Base-by-base conservation (phyloP, 2,888 invertebrate species). In the Tenthredo amoena region DNA sequence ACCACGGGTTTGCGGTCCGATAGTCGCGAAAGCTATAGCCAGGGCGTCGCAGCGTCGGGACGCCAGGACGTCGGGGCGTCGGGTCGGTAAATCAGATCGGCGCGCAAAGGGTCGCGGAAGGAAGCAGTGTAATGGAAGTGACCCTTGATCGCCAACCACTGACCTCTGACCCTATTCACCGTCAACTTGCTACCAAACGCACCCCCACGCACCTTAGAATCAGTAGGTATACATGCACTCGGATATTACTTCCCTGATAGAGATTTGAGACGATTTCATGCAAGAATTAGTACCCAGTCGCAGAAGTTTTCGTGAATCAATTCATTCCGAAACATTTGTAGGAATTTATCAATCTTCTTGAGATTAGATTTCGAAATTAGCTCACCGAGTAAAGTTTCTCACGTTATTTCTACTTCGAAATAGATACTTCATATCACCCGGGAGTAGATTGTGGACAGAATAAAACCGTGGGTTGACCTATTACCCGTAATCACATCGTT, bases 31-130 rank as follows among this genome's bases (percentile, higher is more conserved):
- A 34, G 77, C 37, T 40, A 37, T 65, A 65, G 62, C 40, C 34
- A 15, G 50, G 81, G 62, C 81, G 81, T 83, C 83, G 83, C 31
- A 50, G 18, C 83, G 83, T 83, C 68, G 68, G 47, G 50, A 83
- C 50, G 68, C 83, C 83, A 71, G 43, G 83, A 71, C 71, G 47
- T 83, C 71, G 86, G 58, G 81, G 85, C 76, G 82, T 84, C 85
- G 86, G 71, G 84, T 40, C 86, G 85, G 68, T 79, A 86, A 85
- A 86, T 77, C 85, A 85, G 86, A 86, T 77, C 85, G 85, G 86
- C 79, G 74, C 81, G 86, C 34, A 77, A 85, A 82, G 82, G 79
- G 85, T 82, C 79, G 37, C 79, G 68, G 71, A 79, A 86, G 85
- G 55, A 86, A 86, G 82, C 55, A 62, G 74, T 81, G 85, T 85